Conservation (phyloP, 2,888 invertebrate species). For the Tenodera sinensis region DNA sequence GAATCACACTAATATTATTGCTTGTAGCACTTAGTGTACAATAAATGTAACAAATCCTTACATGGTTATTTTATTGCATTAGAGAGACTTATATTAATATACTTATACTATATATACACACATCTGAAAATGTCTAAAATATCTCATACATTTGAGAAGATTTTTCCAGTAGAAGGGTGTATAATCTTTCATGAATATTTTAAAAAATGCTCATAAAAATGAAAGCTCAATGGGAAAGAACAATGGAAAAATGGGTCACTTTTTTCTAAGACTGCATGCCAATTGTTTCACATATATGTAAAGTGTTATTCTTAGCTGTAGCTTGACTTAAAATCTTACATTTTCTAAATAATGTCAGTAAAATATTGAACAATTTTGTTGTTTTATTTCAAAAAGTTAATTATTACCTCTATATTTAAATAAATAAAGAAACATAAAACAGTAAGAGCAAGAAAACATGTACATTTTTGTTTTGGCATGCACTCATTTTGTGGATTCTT, state of each 20-base stretch:
- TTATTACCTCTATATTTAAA: too few species aligned
- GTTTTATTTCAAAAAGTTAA: too few species aligned
- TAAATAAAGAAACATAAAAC: too few species aligned
- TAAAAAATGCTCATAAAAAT: not conserved
- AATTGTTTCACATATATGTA: not conserved
- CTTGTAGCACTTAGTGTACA: not conserved
- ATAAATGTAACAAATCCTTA: not conserved
- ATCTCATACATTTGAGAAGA: not conserved
- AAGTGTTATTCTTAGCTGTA: not conserved
- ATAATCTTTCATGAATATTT: not conserved
- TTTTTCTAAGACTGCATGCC: not conserved
- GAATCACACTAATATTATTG: not conserved
- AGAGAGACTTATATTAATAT: not conserved
- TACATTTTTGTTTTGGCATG: too few species aligned
- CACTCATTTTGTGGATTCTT: too few species aligned
- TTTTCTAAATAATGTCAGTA: not conserved
- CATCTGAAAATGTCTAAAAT: not conserved
- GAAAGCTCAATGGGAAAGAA: too few species aligned
- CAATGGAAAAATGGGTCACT: too few species aligned
- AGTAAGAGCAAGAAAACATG: too few species aligned
- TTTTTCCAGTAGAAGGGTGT: not conserved
- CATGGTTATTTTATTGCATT: not conserved
- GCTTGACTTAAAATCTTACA: not conserved
- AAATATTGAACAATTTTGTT: too few species aligned
- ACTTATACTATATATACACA: not conserved